Percentiles rank a stretch among this genome's conserved stretches.
Evolutionary conservation across 2,888 invertebrate genomes (phyloP).

Genomic region (Melinopterus prodromus): DNA sequence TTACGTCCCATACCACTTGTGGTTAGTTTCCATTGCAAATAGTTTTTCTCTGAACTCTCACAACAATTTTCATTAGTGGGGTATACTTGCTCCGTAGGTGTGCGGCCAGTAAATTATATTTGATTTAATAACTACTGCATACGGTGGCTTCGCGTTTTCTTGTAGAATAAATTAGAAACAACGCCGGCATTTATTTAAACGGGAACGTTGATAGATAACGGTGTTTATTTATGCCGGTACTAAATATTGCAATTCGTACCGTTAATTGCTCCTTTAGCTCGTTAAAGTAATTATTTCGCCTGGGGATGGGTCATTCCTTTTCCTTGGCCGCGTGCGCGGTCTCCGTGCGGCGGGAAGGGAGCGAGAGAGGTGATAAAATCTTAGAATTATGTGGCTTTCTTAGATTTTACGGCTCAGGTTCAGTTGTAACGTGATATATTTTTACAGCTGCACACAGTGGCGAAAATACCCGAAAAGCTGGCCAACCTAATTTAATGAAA

Average conservation of each 20-base stretch:
- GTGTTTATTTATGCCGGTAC: background rate
- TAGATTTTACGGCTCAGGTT: slow-evolving; percentile 7
- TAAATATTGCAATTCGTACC: background rate
- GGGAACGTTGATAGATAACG: background rate
- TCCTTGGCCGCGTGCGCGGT: background rate
- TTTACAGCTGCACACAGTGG: no score
- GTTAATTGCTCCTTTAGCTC: background rate
- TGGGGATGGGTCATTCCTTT: background rate
- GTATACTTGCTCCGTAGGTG: no score
- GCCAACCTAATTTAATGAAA: no score
- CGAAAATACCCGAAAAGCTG: no score
- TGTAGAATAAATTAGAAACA: background rate
- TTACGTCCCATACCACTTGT: no score
- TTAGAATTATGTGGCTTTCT: slow-evolving; percentile 6
- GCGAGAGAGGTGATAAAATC: slow-evolving; percentile 6
- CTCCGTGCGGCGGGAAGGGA: no score
- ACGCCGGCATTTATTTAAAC: background rate
- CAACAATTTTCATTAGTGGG: no score
- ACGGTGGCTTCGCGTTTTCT: background rate
- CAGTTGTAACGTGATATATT: slow-evolving; percentile 11
- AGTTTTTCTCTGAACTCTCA: no score
- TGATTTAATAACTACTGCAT: background rate
- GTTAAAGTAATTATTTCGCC: background rate
- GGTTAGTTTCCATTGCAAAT: no score
- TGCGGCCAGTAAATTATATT: background rate